Percentiles rank a stretch among this genome's conserved stretches.
Conservation (phyloP, 2,888 invertebrate genomes). For the Gnatocerus cornutus region DNA sequence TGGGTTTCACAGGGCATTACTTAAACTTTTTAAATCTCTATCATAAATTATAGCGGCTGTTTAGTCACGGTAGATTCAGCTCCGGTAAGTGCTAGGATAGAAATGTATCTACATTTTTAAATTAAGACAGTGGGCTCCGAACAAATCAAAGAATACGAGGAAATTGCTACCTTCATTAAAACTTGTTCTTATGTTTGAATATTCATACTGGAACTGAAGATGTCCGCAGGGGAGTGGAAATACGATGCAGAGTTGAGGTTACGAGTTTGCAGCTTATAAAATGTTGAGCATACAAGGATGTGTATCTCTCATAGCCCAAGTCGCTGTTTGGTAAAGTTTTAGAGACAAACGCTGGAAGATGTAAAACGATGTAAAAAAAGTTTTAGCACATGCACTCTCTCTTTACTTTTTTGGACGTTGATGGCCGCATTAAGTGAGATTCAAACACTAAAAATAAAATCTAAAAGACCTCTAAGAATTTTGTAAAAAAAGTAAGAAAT, state of each 20-base stretch:
- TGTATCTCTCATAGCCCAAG: background rate
- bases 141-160: constrained; percentile 32
- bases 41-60: constrained; percentile 35
- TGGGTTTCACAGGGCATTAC: constrained; percentile 40
- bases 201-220: constrained; percentile 27
- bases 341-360: background rate
- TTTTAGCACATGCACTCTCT: background rate
- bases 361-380: background rate
- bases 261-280: constrained; percentile 12
- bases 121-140: constrained; percentile 20
- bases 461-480: too few relatives aligned
- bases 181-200: constrained; percentile 36
- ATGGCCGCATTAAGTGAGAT: too few relatives aligned
- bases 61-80: constrained; percentile 32
- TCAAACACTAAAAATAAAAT: background rate
- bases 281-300: background rate
- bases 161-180: constrained; percentile 43
- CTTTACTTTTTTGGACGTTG: too few relatives aligned
- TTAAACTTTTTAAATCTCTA: constrained; percentile 32
- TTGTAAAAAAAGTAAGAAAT: too few relatives aligned
- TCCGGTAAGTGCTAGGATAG: constrained; percentile 12
- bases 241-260: constrained; percentile 12
- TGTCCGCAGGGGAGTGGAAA: constrained; percentile 13
- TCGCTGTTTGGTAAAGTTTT: background rate
- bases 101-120: constrained; percentile 33